Conservation (phyloP, 2,888 invertebrate genomes). For the Macropis europaea region DNA sequence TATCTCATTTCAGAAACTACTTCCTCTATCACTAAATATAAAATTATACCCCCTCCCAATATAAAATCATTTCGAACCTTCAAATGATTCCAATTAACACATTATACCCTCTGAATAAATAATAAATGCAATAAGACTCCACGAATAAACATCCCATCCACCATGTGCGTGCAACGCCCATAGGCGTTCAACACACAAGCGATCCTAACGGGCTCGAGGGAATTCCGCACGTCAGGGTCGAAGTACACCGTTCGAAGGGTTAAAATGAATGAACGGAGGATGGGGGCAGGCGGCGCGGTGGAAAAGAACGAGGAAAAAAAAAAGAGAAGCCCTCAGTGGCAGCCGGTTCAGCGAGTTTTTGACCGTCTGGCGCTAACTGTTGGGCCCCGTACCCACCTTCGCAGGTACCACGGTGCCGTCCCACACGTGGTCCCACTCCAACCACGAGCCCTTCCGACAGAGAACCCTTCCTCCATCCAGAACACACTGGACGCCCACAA, state of each 20-base stretch:
- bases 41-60: no score
- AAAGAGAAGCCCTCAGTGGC: conserved; percentile 43
- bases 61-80: no score
- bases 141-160: no score
- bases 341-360: conserved; percentile 77
- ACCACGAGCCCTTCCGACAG: conserved; percentile 40
- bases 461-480: conserved; percentile 51
- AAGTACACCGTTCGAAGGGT: background rate
- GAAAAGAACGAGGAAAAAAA: conserved; percentile 33
- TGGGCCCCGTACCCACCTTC: conserved; percentile 63
- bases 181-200: background rate
- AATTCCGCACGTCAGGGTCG: background rate
- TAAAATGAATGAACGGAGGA: conserved; percentile 38
- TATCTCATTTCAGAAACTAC: no score
- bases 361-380: conserved; percentile 76
- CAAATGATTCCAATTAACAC: no score
- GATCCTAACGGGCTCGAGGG: background rate
- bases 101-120: no score
- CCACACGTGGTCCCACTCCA: conserved; percentile 64
- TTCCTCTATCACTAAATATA: no score
- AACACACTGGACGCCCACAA: conserved; percentile 57
- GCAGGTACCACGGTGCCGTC: conserved; percentile 58
- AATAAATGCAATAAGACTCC: no score
- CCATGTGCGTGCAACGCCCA: no score
- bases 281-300: conserved; percentile 22